These are phyloP conservation scores for Drosophila koepferae DNA, from an alignment of 2,888 invertebrate genomes.

Conservation along the genomic window DNA sequence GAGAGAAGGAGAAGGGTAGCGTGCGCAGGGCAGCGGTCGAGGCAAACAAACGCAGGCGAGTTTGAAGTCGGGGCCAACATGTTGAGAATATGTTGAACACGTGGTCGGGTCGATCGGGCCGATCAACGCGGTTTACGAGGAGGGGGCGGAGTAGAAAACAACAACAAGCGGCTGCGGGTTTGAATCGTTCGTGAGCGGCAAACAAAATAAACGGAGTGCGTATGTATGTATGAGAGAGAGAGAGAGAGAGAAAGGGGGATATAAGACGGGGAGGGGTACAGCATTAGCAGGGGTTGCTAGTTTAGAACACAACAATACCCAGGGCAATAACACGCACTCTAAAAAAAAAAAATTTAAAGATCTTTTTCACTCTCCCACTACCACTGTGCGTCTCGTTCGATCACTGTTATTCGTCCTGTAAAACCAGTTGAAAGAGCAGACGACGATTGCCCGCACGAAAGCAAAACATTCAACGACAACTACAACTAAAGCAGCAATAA, in stretches of 20 bases:
- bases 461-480: constrained; percentile 38
- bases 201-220: constrained; percentile 31
- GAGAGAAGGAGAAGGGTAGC: neutral
- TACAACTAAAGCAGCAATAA: constrained; percentile 19
- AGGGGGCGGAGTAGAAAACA: neutral
- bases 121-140: neutral
- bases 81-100: constrained; percentile 78
- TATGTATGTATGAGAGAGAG: neutral
- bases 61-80: constrained; percentile 55
- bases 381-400: neutral
- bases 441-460: constrained; percentile 52
- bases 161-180: constrained; percentile 2
- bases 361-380: constrained; percentile 3
- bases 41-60: constrained; percentile 18
- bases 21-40: constrained; percentile 5
- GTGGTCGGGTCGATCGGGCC: constrained; percentile 61
- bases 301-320: constrained; percentile 31
- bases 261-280: neutral
- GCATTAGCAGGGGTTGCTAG: constrained; percentile 26
- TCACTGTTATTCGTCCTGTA: constrained; percentile 64
- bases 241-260: neutral
- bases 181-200: constrained; percentile 35
- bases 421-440: constrained; percentile 70
- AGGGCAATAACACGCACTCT: constrained; percentile 13
- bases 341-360: neutral